These are phyloP conservation scores for Lottia scabra DNA, from an alignment of 2,888 invertebrate genomes.

Conservation along the genomic window DNA sequence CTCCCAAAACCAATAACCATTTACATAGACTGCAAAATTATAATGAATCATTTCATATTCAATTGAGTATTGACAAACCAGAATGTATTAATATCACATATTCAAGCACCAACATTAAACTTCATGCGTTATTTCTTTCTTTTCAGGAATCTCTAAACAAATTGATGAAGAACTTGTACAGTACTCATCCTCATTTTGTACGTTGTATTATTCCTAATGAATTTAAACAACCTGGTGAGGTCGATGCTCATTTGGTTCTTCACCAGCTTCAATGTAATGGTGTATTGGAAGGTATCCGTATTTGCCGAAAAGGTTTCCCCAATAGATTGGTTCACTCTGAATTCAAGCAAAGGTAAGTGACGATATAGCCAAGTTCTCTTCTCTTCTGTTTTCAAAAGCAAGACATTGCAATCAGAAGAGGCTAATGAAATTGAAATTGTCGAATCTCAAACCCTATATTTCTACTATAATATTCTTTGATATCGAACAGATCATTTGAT, in stretches of 20 bases:
- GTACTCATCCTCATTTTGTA: conserved; percentile 68
- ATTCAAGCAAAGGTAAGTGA: conserved; percentile 96
- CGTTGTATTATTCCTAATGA: conserved; percentile 99
- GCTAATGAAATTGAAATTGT: too few species aligned
- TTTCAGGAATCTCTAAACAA: conserved; percentile 79
- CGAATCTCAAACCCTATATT: too few species aligned
- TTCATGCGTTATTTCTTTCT: too few species aligned
- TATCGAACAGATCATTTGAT: too few species aligned
- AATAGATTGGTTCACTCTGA: conserved; percentile 99
- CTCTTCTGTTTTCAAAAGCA: too few species aligned
- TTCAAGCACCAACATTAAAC: too few species aligned
- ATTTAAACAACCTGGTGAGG: conserved; percentile 71
- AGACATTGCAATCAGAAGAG: too few species aligned
- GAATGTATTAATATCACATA: background rate
- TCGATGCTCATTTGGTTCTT: conserved; percentile 98
- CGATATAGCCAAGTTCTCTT: too few species aligned
- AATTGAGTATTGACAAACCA: background rate
- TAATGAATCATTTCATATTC: too few species aligned
- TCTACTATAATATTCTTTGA: too few species aligned
- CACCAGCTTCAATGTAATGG: conserved; percentile 99
- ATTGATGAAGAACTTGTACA: conserved; percentile 76
- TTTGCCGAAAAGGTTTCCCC: conserved; percentile 98
- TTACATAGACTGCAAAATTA: too few species aligned
- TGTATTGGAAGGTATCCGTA: conserved; percentile 99
- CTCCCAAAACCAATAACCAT: too few species aligned